phyloP scores from a whole-genome alignment of 23 tunicate species.

The Styela plicata region DNA sequence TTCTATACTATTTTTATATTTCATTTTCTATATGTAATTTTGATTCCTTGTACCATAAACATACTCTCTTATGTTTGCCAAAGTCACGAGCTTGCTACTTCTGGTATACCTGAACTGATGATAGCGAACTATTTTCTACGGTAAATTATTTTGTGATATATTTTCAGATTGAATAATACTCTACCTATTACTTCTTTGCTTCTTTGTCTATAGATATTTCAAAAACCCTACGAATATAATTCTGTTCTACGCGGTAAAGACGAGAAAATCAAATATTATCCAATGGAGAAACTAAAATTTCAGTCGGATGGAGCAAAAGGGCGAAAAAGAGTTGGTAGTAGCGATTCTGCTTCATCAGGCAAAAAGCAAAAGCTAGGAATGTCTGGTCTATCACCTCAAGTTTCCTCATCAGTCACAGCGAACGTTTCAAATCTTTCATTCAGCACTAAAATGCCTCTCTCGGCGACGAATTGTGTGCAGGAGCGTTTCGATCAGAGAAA shows the following conservation, averaged over 20 bases:
- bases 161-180: too few relatives aligned
- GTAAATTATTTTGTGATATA: too few relatives aligned
- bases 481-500: too few relatives aligned
- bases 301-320: not conserved
- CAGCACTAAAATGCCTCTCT: too few relatives aligned
- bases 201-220: conserved; percentile 9
- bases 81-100: too few relatives aligned
- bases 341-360: not conserved
- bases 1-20: not conserved
- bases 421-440: not conserved
- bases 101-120: too few relatives aligned
- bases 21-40: not conserved
- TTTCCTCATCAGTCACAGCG: not conserved
- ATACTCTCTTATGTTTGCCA: too few relatives aligned
- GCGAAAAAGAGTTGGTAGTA: not conserved
- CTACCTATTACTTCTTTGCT: too few relatives aligned
- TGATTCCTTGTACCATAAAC: too few relatives aligned
- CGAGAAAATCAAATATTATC: not conserved
- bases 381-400: not conserved
- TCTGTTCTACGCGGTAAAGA: conserved; percentile 1
- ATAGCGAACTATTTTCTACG: too few relatives aligned
- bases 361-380: not conserved
- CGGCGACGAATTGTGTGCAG: too few relatives aligned
- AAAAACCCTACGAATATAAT: conserved; percentile 29
- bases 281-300: conserved; percentile 1